These are phyloP conservation scores for Mimachlamys varia DNA, from an alignment of 2,888 invertebrate genomes.

Conservation along the genomic window DNA sequence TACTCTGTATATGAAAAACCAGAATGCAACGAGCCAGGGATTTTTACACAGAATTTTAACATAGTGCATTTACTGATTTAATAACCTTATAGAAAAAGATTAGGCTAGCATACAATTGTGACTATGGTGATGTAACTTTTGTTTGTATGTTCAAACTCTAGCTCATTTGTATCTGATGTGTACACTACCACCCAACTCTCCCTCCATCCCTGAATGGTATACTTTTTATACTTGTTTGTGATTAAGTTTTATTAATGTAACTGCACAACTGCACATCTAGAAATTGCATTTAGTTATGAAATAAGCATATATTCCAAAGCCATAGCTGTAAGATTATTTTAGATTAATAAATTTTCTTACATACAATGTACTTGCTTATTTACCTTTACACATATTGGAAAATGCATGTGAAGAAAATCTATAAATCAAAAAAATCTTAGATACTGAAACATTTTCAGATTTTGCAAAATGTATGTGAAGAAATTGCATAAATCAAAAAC, in stretches of 20 bases:
- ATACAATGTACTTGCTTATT: too few species aligned
- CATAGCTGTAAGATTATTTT: too few species aligned
- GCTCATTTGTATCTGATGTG: background rate
- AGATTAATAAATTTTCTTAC: too few species aligned
- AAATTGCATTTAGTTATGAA: background rate
- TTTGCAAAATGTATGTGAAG: background rate
- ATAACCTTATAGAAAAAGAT: background rate
- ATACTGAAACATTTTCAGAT: too few species aligned
- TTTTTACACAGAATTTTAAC: too few species aligned
- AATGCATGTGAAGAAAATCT: background rate
- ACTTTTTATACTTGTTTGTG: background rate
- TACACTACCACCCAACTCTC: background rate
- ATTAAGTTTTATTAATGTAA: background rate
- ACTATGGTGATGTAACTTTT: background rate
- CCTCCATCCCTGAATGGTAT: background rate
- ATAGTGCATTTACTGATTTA: background rate
- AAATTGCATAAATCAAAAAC: background rate
- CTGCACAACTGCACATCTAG: background rate
- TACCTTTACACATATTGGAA: background rate
- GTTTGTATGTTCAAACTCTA: background rate
- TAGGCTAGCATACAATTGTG: background rate
- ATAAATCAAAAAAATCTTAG: background rate
- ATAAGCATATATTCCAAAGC: too few species aligned
- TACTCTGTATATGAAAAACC: too few species aligned
- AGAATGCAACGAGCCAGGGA: too few species aligned